Conservation (phyloP, 2,113 vertebrate species). For the Gymnogyps californianus region DNA sequence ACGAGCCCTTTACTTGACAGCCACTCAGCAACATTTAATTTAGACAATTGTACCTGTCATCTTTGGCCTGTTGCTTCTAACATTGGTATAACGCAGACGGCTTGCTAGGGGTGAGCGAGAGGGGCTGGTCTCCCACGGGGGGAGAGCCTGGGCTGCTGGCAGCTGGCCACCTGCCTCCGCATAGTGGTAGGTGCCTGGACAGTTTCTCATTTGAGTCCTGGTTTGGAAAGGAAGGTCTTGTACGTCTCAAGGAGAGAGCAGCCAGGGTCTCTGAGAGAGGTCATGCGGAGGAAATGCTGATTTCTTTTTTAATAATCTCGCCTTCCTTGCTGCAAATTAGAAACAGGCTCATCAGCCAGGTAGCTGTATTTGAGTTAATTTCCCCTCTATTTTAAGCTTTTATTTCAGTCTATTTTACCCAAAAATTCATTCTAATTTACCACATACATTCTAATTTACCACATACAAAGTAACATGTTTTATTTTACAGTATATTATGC, state of each 20-base stretch:
- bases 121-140: background rate
- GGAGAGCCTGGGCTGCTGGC: background rate
- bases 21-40: background rate
- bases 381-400: background rate
- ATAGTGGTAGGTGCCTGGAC: accelerated
- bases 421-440: background rate
- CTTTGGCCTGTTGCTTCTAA: background rate
- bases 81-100: background rate
- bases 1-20: background rate
- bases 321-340: background rate
- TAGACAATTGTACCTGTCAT: background rate
- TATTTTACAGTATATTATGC: background rate
- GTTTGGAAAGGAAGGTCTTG: background rate
- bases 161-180: background rate
- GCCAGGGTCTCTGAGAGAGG: background rate
- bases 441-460: background rate
- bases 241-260: background rate
- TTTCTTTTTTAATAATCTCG: background rate
- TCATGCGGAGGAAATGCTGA: background rate
- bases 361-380: background rate
- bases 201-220: background rate
- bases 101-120: background rate
- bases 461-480: background rate
- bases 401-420: background rate
- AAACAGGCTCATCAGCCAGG: background rate